Evolutionary conservation across 2,797 vertebrate genomes (phyloP).

Genomic region (Alcedo atthis): DNA sequence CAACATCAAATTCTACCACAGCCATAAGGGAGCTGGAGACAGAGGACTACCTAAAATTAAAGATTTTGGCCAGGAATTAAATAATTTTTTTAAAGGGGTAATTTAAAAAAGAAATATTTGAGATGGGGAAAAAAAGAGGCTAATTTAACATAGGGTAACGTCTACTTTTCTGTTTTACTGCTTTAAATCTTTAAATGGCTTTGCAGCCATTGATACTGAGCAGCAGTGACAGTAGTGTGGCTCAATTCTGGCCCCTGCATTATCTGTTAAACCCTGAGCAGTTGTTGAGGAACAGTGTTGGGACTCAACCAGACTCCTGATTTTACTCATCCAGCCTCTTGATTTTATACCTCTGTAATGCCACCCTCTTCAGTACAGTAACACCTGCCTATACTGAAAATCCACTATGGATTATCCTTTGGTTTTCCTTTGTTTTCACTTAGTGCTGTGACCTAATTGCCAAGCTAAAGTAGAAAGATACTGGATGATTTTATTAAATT

Average conservation of each 20-base stretch:
- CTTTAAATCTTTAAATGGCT: not conserved
- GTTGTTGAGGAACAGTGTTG: not conserved
- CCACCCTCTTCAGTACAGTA: not conserved
- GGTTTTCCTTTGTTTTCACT: not conserved
- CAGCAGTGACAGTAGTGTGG: fast-evolving
- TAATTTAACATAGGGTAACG: not conserved
- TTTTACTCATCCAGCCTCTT: not conserved
- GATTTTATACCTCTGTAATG: not conserved
- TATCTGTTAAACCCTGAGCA: not conserved
- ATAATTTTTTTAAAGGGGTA: not conserved
- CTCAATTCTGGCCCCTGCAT: not conserved
- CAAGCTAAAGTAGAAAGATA: not conserved
- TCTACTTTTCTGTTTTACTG: not conserved
- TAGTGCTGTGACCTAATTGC: slow-evolving; percentile 13
- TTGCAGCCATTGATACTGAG: not conserved
- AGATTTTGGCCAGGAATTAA: not conserved
- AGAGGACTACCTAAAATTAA: not conserved
- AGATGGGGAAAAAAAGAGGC: not conserved
- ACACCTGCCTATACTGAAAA: not conserved
- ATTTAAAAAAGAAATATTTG: not conserved
- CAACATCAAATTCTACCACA: not conserved
- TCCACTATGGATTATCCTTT: fast-evolving
- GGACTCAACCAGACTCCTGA: not conserved
- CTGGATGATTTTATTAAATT: not conserved
- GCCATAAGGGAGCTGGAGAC: not conserved